Conservation (phyloP, 2,797 vertebrate species). For the Momotus momota region DNA sequence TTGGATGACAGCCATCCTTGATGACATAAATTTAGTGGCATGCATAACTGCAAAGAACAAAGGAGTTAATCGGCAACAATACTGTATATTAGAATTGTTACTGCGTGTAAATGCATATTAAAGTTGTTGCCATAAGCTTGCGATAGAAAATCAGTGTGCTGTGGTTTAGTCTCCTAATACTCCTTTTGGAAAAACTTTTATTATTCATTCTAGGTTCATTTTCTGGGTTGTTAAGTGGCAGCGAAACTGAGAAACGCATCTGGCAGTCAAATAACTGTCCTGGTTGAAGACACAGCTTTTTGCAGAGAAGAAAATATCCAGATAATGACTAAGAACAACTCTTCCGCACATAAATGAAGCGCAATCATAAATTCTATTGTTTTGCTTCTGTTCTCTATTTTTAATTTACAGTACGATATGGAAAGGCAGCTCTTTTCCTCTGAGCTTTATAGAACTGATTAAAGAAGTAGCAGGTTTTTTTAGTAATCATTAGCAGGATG, state of each 20-base stretch:
- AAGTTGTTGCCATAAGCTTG: conserved; percentile 17
- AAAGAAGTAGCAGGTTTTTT: not conserved
- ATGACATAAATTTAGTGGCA: conserved; percentile 56
- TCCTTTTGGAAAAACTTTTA: not conserved
- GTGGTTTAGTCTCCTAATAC: conserved; percentile 31
- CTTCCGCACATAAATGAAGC: not conserved
- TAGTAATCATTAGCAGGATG: not conserved
- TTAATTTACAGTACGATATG: not conserved
- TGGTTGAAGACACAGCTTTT: not conserved
- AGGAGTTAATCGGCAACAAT: conserved; percentile 49
- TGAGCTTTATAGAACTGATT: not conserved
- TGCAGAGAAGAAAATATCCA: conserved; percentile 51
- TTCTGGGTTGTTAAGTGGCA: not conserved
- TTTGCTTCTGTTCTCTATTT: conserved; percentile 46
- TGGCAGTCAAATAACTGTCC: not conserved
- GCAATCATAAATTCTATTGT: not conserved
- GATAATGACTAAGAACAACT: conserved; percentile 38
- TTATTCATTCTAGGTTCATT: not conserved
- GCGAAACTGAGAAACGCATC: not conserved
- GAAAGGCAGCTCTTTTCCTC: conserved; percentile 1
- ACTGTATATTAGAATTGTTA: not conserved
- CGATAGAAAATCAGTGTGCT: not conserved
- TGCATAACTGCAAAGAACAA: conserved; percentile 24
- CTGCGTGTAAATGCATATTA: conserved; percentile 32
- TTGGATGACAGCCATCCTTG: conserved; percentile 40